Percentiles rank a stretch among this genome's conserved stretches.
Conservation (phyloP, 2,888 invertebrate species). For the Synanthedon andrenaeformis region DNA sequence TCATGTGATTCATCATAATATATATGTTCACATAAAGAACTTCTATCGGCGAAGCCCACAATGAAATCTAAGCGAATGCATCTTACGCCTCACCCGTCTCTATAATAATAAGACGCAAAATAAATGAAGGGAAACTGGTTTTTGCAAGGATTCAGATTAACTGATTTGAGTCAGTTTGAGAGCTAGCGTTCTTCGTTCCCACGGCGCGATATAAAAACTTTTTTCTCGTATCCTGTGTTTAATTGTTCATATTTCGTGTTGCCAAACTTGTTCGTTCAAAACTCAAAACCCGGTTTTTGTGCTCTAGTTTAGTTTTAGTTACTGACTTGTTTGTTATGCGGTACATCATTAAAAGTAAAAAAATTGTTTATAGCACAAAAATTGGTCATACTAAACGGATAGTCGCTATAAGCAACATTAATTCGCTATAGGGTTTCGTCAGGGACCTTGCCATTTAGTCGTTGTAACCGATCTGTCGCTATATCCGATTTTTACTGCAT, state of each 20-base stretch:
- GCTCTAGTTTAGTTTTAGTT: background rate
- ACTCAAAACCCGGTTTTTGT: background rate
- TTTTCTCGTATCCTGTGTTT: conserved; percentile 26
- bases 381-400: too few relatives aligned
- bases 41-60: background rate
- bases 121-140: conserved; percentile 12
- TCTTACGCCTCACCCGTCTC: background rate
- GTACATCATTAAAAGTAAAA: too few relatives aligned
- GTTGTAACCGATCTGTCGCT: too few relatives aligned
- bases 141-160: conserved; percentile 16
- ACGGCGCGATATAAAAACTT: conserved; percentile 18
- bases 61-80: background rate
- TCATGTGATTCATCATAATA: too few relatives aligned
- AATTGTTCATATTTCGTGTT: conserved; percentile 17
- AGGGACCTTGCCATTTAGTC: too few relatives aligned
- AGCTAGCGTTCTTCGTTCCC: conserved; percentile 12
- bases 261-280: background rate
- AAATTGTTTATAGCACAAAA: too few relatives aligned
- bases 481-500: too few relatives aligned
- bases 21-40: background rate
- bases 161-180: conserved; percentile 13
- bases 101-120: background rate
- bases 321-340: too few relatives aligned
- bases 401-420: too few relatives aligned
- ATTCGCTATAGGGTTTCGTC: too few relatives aligned